phyloP scores from a whole-genome alignment of 2,888 invertebrate genomes.

The Amphimallon solstitiale region DNA sequence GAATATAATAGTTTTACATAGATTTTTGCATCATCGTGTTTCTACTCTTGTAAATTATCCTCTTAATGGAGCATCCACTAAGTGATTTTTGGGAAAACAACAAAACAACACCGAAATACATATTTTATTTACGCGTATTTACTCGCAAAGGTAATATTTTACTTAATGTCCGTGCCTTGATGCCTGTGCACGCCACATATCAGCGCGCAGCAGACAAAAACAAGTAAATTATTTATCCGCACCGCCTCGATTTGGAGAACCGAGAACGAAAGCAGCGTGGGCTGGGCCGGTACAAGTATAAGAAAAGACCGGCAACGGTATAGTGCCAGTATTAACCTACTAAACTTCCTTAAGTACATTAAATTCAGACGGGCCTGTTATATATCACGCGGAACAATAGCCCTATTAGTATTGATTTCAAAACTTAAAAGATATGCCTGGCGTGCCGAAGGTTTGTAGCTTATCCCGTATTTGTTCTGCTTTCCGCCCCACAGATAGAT shows the following conservation, averaged over 20 bases:
- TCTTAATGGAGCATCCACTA: too few species aligned
- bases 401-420: constrained; percentile 37
- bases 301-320: not conserved
- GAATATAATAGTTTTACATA: too few species aligned
- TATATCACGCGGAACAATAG: constrained; percentile 35
- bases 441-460: constrained; percentile 31
- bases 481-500: constrained; percentile 1
- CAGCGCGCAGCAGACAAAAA: not conserved
- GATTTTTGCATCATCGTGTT: too few species aligned
- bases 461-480: constrained; percentile 27
- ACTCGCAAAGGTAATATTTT: too few species aligned
- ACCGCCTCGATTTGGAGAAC: not conserved
- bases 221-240: constrained; percentile 5
- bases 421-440: constrained; percentile 32
- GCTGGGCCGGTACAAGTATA: not conserved
- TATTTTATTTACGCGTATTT: too few species aligned
- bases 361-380: constrained; percentile 23
- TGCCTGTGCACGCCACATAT: not conserved
- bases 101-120: too few species aligned
- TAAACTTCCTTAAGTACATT: constrained; percentile 35
- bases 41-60: too few species aligned
- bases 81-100: too few species aligned
- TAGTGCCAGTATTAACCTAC: constrained; percentile 18
- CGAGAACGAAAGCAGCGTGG: not conserved
- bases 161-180: not conserved